A percentile compares a stretch with the other conserved stretches of the same genome.
Evolutionary conservation across 2,888 invertebrate species (phyloP).

Genomic region (Mimas tiliae): DNA sequence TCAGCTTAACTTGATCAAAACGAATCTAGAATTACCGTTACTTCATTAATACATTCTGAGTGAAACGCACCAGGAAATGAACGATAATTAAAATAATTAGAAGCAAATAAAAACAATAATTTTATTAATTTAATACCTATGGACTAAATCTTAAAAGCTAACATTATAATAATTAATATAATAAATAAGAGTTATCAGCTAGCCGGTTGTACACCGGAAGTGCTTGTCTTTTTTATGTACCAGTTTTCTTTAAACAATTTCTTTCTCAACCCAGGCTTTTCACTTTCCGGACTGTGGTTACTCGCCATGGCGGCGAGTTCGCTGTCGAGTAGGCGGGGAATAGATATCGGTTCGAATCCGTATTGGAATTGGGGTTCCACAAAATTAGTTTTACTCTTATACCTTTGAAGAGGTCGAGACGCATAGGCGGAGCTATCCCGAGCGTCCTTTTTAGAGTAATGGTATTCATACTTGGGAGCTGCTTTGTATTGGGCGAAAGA

Average conservation of each 20-base stretch:
- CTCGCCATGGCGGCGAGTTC: constrained; percentile 75
- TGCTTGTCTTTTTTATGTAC: constrained; percentile 76
- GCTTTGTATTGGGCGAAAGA: constrained; percentile 61
- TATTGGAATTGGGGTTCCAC: constrained; percentile 80
- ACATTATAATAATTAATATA: constrained; percentile 47
- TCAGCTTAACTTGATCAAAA: neutral
- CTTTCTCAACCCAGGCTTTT: constrained; percentile 71
- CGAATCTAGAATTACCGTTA: neutral
- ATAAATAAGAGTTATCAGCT: constrained; percentile 74
- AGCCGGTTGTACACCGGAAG: constrained; percentile 65
- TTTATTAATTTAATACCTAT: constrained; percentile 40
- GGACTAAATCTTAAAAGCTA: constrained; percentile 45
- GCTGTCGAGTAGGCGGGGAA: constrained; percentile 70
- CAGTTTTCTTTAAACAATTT: constrained; percentile 79
- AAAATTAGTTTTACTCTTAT: constrained; percentile 65
- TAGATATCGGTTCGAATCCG: constrained; percentile 74
- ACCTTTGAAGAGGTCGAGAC: constrained; percentile 60
- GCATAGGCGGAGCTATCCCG: constrained; percentile 65
- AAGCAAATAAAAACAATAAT: constrained; percentile 34
- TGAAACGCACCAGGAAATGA: neutral
- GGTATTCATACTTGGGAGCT: constrained; percentile 61
- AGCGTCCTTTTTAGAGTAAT: constrained; percentile 60
- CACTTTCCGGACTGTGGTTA: constrained; percentile 69
- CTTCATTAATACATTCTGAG: neutral
- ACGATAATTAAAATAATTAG: constrained; percentile 14